Base-by-base conservation (phyloP, 2,797 vertebrate species). In the Neopelma chrysocephalum region DNA sequence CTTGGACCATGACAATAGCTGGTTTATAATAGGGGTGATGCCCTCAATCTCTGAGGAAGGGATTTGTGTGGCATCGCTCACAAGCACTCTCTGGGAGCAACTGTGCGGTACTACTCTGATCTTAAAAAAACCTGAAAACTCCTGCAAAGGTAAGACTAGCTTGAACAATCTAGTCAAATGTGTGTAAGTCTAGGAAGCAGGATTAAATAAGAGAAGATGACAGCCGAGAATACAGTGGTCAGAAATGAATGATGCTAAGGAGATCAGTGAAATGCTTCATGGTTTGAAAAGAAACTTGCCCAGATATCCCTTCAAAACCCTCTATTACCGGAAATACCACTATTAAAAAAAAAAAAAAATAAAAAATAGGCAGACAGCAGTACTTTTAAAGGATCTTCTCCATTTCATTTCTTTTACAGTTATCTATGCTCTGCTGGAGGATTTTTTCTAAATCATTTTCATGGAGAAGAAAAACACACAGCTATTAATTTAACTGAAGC, bases 21-120 rank as follows among this genome's bases (percentile, higher is more conserved):
- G 73, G 13, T 94, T 89, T 94, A 85, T 96, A 96, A 97, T 94
- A 96, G 94, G 88, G 96, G 96, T 96, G 97, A 97, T 97, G 60
- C 92, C 96, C 93, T 88, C 93, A 96, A 80, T 94, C 95, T 93
- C 81, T 48, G 81, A 97, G 90, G 68, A 93, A 83, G 71, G 60
- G 75, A 92, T 93, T 92, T 94, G 72, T 70, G 85, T 79, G 81
- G 58, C 56, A 95, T 95, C 82, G 45, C 34, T 94, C n/a, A 32
- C 83, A 89, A 62, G 61, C 57, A 56, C 51, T 89, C 81, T 76
- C 73, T 82, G 38, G 54, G 62, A 94, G 47, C 45, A 88, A 95
- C 82, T 38, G 40, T 61, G 66, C 61, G 53, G 76, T 61, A 60
- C 72, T 61, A 20, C 81, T 91, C 76, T 83, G 64, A 69, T 75